A percentile compares a stretch with the other conserved stretches of the same genome.
Evolutionary conservation across 30 jellyfish, hydroid and myxozoan genomes (phyloP).

Genomic region (Aurelia sp.): DNA sequence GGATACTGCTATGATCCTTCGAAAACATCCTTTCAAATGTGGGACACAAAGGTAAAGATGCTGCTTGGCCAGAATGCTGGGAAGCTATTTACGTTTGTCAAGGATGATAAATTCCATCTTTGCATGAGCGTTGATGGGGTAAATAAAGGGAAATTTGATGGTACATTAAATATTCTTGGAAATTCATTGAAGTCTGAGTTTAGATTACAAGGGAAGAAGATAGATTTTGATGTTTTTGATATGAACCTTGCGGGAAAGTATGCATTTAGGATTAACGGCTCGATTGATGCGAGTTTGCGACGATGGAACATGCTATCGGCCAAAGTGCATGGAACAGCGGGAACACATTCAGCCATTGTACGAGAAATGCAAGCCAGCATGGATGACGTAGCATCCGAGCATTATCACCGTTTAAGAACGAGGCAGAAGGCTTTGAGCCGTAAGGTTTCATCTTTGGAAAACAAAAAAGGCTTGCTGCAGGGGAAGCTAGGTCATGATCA

Average conservation of each 20-base stretch:
- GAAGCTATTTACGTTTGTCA: constrained; percentile 56
- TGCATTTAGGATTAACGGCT: constrained; percentile 56
- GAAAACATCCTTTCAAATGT: constrained; percentile 79
- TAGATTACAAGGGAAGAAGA: constrained; percentile 14
- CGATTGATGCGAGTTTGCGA: constrained; percentile 57
- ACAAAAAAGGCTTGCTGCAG: constrained; percentile 32
- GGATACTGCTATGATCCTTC: constrained; percentile 84
- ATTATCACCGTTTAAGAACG: constrained; percentile 20
- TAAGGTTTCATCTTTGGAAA: constrained; percentile 7
- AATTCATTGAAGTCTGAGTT: constrained; percentile 18
- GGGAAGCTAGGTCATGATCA: constrained; percentile 37
- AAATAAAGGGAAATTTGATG: constrained; percentile 58
- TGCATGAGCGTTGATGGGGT: constrained; percentile 81
- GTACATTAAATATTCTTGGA: constrained; percentile 58
- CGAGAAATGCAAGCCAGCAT: constrained; percentile 60
- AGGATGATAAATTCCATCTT: constrained; percentile 49
- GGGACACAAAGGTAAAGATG: constrained; percentile 85
- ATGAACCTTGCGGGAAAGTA: constrained; percentile 69
- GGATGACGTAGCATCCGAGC: constrained; percentile 27
- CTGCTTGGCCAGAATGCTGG: constrained; percentile 41
- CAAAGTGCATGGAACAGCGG: constrained; percentile 55
- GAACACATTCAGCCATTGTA: constrained; percentile 37
- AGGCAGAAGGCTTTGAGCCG: constrained; percentile 24
- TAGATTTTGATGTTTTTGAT: constrained; percentile 9
- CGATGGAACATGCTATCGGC: constrained; percentile 83